phyloP scores from a whole-genome alignment of 2,113 vertebrate species.

The Terrapene triunguis region DNA sequence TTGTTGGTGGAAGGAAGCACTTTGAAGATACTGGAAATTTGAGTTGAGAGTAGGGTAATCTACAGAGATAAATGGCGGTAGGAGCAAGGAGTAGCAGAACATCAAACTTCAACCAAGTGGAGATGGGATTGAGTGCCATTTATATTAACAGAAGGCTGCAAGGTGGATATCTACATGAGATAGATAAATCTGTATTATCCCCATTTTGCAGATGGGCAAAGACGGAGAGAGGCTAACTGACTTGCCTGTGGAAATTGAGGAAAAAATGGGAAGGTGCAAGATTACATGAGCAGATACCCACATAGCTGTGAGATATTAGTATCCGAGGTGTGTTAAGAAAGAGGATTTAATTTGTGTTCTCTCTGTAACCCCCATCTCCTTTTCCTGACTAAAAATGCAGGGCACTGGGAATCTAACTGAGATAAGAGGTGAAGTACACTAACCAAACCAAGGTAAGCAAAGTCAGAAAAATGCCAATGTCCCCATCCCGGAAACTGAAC shows the following conservation, averaged over 20 bases:
- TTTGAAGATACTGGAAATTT: not conserved
- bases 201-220: not conserved
- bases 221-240: not conserved
- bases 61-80: not conserved
- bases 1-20: not conserved
- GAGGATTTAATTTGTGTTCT: not conserved
- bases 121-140: not conserved
- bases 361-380: not conserved
- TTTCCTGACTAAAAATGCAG: not conserved
- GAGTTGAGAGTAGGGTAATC: not conserved
- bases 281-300: accelerated
- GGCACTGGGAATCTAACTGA: not conserved
- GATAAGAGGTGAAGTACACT: not conserved
- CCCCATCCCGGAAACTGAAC: no score
- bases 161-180: not conserved
- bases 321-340: not conserved
- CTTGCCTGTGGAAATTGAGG: not conserved
- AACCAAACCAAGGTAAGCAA: not conserved
- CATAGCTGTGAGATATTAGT: not conserved
- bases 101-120: not conserved
- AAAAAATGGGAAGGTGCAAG: not conserved
- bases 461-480: not conserved
- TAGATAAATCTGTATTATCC: not conserved
- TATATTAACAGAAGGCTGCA: not conserved
- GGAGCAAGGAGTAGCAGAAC: not conserved